phyloP scores from a whole-genome alignment of 2,797 vertebrate genomes.

The Gymnocypris eckloni region DNA sequence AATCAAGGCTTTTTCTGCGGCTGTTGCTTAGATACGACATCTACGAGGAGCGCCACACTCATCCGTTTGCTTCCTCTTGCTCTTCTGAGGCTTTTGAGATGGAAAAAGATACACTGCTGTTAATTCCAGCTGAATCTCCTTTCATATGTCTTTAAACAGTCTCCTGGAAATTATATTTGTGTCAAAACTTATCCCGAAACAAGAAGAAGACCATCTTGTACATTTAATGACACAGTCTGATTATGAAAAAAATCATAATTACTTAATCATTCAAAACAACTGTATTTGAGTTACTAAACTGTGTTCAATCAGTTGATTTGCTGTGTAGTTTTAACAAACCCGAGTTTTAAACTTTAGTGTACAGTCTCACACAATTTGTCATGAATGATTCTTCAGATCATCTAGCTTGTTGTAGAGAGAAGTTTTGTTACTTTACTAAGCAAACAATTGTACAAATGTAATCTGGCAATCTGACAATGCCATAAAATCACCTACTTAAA shows the following conservation, averaged over 20 bases:
- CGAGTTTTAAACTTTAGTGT: neutral
- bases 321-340: neutral
- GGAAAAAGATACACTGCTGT: neutral
- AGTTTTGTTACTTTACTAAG: neutral
- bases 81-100: neutral
- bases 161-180: neutral
- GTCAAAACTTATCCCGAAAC: neutral
- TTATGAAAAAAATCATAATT: neutral
- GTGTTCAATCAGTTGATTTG: neutral
- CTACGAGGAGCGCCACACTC: conserved; percentile 49
- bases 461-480: neutral
- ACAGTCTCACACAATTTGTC: neutral
- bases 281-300: neutral
- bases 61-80: conserved; percentile 19
- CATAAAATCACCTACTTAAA: neutral
- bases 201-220: neutral
- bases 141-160: conserved; percentile 2
- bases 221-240: neutral
- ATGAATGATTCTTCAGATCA: neutral
- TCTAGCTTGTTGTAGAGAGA: neutral
- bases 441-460: neutral
- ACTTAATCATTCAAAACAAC: neutral
- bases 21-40: conserved; percentile 81
- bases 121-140: neutral
- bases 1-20: conserved; percentile 71